Base-by-base conservation (phyloP, 1,140 invertebrate genomes). In the Glomeris maerens region DNA sequence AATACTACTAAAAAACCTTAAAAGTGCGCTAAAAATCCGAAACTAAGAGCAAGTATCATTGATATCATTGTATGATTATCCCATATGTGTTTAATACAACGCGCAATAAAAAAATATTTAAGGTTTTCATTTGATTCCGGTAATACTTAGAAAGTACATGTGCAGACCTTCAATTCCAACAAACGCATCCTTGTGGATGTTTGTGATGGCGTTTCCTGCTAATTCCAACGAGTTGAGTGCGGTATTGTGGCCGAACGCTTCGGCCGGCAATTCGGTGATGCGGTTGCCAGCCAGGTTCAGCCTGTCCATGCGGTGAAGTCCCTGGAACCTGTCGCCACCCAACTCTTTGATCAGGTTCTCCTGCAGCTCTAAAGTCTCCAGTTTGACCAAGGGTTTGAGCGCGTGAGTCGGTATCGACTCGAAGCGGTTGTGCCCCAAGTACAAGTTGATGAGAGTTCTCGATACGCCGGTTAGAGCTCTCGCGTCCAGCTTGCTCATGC, bases 371-470 rank as follows among this genome's bases (percentile, higher is more conserved):
- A 62, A 25, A 1, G 44, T 46, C 17, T 29, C 47, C 27, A 63
- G 39, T 23, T 55, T 52, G n/a, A 23, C 27, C 2, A 63, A 49
- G 27, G 52, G 25, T 7, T 51, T 14, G 26, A 49, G 4, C 3
- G 47, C 47, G 2, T 49, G 25, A 2, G 55, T 52, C 4, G 61
- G 59, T 7, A 63, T 42, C 0, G 45, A 28, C 2, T 40, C 17
- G 26, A 63, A 50, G n/a, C 28, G 28, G 44, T 63, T 63, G 22
- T 55, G 53, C 2, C 59, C 61, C 2, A 63, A 45, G 45, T 63
- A 61, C 2, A 63, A 28, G 29, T 52, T 51, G 1, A 59, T 61
- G 1, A 63, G 50, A 36, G 56, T 62, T 2, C 47, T 52, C n/a
- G 54, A 58, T 10, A 55, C 51, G 1, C 59, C 59, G 14, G 44